These are phyloP conservation scores for Colistium nudipinnis DNA, from an alignment of 2,113 vertebrate genomes.

Conservation along the genomic window DNA sequence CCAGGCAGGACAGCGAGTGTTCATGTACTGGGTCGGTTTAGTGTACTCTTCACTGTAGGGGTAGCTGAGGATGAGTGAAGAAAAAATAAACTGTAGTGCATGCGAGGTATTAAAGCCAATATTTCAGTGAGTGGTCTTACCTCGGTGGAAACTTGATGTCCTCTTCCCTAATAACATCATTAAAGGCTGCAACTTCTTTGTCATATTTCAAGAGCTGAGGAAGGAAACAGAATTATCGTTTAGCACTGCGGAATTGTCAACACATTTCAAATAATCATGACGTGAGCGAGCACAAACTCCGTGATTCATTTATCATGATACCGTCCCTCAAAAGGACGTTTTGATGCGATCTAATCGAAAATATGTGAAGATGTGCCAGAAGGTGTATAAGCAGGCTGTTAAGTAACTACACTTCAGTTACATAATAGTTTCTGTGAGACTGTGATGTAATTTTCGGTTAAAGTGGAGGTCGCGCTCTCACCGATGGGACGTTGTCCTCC, in stretches of 20 bases:
- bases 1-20: conserved; percentile 87
- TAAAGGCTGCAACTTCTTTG: conserved; percentile 78
- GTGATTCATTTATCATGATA: too few relatives aligned
- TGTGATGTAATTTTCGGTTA: neutral
- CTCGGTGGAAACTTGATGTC: conserved; percentile 85
- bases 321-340: too few relatives aligned
- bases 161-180: conserved; percentile 79
- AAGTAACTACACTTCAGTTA: neutral
- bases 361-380: neutral
- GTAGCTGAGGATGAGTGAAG: conserved; percentile 72
- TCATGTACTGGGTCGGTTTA: conserved; percentile 85
- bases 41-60: conserved; percentile 85
- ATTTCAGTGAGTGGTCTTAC: conserved; percentile 48
- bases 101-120: neutral
- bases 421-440: neutral
- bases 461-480: conserved; percentile 52
- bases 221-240: neutral
- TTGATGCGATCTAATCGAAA: conserved; percentile 31
- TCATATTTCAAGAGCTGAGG: conserved; percentile 83
- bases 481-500: conserved; percentile 81
- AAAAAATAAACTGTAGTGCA: neutral
- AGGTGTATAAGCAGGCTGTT: conserved; percentile 20
- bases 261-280: neutral
- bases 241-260: neutral
- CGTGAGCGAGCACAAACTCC: conserved; percentile 5